Base-by-base conservation (phyloP, 2,113 vertebrate genomes). In the Picathartes gymnocephalus region DNA sequence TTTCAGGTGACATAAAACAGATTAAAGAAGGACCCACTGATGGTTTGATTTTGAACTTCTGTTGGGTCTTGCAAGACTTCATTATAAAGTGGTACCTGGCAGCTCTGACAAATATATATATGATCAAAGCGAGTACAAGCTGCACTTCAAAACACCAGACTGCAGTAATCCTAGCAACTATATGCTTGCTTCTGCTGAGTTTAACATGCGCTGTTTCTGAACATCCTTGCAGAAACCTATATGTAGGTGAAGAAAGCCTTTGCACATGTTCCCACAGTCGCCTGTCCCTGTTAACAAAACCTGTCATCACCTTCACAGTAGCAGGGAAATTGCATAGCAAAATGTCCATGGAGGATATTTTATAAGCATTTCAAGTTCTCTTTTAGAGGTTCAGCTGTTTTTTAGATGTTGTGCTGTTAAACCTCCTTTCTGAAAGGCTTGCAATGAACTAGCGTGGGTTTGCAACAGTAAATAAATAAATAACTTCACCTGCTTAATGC, bases 181-280 rank as follows among this genome's bases (percentile, higher is more conserved):
- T 35, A 48, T 19, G 10, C 68, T 65, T 88, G 30, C 57, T 81
- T 82, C 27, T 31, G 13, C 19, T 69, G 33, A 3, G 1, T 85
- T 62, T 81, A 37, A 15, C 21, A 24, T 5, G 3, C 11, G 15
- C 45, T 57, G 22, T 54, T 81, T 64, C 65, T 50, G 61, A 94
- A 85, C 28, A 72, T n/a, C 40, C 60, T 76, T 88, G 40, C 15
- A 51, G 62, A 90, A 90, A 92, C 21, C 35, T 82, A 7, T 17
- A 30, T 51, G 22, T 60, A 31, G 24, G 35, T 93, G 71, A 86
- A 90, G 62, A 80, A 90, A 93, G n/a, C n/a, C 44, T 64, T 85
- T 57, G 47, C 64, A 40, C 9, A 2, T 5, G 10, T 48, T 93
- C 48, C 40, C 66, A 56, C n/a, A 31, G 57, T 50, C 71, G n/a